Evolutionary conservation across 2,888 invertebrate genomes (phyloP), one percentile per base, ranked within the genome.

Genomic region (Campoplex capitator): DNA sequence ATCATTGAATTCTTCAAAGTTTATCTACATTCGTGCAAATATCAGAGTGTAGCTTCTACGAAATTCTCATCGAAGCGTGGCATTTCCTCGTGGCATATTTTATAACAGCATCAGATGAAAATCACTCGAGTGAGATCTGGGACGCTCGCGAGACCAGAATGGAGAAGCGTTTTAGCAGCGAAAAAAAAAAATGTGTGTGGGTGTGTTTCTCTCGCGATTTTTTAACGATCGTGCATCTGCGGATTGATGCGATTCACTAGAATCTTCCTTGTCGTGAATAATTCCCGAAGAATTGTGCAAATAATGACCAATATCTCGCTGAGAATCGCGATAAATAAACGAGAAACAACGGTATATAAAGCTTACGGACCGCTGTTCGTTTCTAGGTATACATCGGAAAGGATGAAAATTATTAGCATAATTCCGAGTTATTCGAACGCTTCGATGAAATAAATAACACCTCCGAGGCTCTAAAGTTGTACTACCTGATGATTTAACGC

Each of bases 351-450:
- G 71, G 71, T 71, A 77, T 28, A 77, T 28, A 73, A 42, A 70
- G 58, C 23, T 23, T 16, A 9, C 7, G 38, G 11, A 16, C 16
- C 23, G 32, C 18, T 68, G 75, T 58, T 56, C 67, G 67, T 58
- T 74, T 81, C 70, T 58, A 58, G 71, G 54, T 71, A 48, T 11
- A 80, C 71, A 32, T 35, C 67, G 28, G 28, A 32, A 77, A 48
- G 67, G 42, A 45, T 48, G 45, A 85, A 62, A 90, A 92, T 92
- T 92, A 92, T 92, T 92, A 92, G 90, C 92, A 92, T 92, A 92
- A 92, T 91, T 90, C 89, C 89, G 89, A 90, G 54, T 38, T 76
- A 70, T 76, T 78, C 54, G 62, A 68, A 62, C 58, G 62, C 48
- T 51, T 76, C 35, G 65, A 70, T 68, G 74, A 75, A 82, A 84